Conservation (phyloP, 2,113 vertebrate genomes). For the Ifrita kowaldi region DNA sequence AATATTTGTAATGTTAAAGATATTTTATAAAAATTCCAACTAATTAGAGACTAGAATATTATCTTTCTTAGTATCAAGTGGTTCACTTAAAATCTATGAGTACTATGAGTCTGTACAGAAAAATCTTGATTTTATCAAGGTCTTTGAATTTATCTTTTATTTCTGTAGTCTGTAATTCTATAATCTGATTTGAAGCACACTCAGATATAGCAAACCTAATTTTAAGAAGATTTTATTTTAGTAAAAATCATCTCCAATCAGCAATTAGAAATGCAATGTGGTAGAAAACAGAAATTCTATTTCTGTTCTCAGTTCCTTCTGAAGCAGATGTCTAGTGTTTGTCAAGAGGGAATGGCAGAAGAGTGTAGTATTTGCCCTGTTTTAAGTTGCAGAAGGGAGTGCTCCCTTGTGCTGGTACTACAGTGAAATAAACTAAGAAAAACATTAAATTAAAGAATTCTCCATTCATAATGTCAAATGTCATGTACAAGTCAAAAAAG, state of each 20-base stretch:
- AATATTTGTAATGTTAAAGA: not conserved
- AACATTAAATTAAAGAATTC: constrained; percentile 20
- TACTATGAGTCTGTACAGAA: not conserved
- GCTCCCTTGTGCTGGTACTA: not conserved
- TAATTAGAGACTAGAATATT: not conserved
- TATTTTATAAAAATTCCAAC: not conserved
- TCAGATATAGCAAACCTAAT: not conserved
- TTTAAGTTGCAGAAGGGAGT: not conserved
- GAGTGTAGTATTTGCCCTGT: not conserved
- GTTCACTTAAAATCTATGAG: not conserved
- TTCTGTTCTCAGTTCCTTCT: not conserved
- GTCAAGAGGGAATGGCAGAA: not conserved
- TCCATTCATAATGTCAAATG: constrained; percentile 11
- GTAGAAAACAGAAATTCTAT: not conserved
- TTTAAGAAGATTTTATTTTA: constrained; percentile 11
- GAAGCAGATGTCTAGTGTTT: constrained; percentile 8
- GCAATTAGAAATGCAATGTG: not conserved
- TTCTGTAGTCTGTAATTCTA: not conserved
- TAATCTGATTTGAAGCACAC: constrained; percentile 2
- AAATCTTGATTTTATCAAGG: not conserved
- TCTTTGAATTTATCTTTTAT: not conserved
- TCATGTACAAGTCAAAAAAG: constrained; percentile 13
- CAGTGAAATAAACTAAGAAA: constrained; percentile 6
- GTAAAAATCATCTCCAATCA: not conserved
- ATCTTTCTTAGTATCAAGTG: not conserved